Conservation (phyloP, 2,113 vertebrate species). For the Erythrolamprus reginae region DNA sequence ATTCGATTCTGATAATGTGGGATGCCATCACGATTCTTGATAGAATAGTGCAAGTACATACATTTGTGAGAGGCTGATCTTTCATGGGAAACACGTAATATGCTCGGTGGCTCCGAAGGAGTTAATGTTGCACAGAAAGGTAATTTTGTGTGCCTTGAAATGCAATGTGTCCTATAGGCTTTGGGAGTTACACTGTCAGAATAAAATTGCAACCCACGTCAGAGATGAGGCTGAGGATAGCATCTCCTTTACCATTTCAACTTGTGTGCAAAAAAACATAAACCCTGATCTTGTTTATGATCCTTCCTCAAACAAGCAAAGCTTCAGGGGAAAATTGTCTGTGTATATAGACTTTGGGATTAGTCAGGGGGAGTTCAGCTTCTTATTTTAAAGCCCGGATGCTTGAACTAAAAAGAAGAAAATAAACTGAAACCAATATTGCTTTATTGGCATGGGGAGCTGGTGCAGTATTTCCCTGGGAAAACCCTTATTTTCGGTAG, state of each 20-base stretch:
- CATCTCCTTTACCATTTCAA: not conserved
- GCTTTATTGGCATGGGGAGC: not conserved
- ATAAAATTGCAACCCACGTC: not conserved
- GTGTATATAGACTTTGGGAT: slow-evolving; percentile 15
- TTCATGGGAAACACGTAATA: not conserved
- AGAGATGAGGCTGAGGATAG: not conserved
- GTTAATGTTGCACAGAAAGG: not conserved
- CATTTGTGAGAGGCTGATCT: not conserved
- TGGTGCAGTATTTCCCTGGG: not conserved
- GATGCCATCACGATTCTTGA: not conserved
- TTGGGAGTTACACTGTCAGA: not conserved
- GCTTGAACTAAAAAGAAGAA: rapidly evolving
- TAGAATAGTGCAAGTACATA: no score
- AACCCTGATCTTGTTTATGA: not conserved
- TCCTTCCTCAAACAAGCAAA: not conserved
- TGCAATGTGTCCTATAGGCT: not conserved
- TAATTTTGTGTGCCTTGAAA: not conserved
- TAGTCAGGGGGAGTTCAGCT: not conserved
- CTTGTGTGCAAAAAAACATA: slow-evolving; percentile 3
- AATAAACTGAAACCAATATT: not conserved
- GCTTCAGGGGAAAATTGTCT: not conserved
- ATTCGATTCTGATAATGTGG: not conserved
- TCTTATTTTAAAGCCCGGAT: not conserved
- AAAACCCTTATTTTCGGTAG: not conserved
- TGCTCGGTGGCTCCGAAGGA: not conserved